Conservation (phyloP, 2,797 vertebrate genomes). For the Hoplostethus mediterraneus region DNA sequence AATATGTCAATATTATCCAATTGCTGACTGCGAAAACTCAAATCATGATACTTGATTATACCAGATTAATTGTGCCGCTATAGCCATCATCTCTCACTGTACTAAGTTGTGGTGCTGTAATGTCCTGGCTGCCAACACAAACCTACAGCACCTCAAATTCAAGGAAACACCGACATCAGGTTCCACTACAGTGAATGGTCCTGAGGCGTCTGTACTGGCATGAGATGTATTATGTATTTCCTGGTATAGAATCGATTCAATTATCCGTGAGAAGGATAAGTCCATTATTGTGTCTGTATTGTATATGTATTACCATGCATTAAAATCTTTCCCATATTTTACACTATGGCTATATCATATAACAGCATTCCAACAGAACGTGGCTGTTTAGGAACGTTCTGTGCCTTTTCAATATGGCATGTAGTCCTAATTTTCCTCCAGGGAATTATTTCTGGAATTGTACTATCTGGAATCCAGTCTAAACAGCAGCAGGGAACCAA, state of each 20-base stretch:
- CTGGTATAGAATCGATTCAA: background rate
- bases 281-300: conserved; percentile 3
- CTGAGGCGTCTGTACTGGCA: background rate
- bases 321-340: background rate
- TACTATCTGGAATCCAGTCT: conserved; percentile 8
- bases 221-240: background rate
- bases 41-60: background rate
- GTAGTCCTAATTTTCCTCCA: conserved; percentile 2
- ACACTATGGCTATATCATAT: conserved; percentile 8
- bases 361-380: conserved; percentile 1
- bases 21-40: background rate
- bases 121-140: conserved; percentile 23
- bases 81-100: background rate
- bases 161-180: conserved; percentile 26
- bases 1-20: background rate
- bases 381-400: conserved; percentile 18
- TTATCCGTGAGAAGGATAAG: background rate
- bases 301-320: background rate
- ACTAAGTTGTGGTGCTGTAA: conserved; percentile 1
- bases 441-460: conserved; percentile 14
- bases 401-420: conserved; percentile 6
- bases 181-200: conserved; percentile 15
- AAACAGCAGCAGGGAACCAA: conserved; percentile 29
- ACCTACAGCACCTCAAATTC: conserved; percentile 22
- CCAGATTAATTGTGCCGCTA: background rate